Evolutionary conservation across 2,113 vertebrate species (phyloP), one percentile per base, ranked within the genome.

Genomic region (Zapornia atra): DNA sequence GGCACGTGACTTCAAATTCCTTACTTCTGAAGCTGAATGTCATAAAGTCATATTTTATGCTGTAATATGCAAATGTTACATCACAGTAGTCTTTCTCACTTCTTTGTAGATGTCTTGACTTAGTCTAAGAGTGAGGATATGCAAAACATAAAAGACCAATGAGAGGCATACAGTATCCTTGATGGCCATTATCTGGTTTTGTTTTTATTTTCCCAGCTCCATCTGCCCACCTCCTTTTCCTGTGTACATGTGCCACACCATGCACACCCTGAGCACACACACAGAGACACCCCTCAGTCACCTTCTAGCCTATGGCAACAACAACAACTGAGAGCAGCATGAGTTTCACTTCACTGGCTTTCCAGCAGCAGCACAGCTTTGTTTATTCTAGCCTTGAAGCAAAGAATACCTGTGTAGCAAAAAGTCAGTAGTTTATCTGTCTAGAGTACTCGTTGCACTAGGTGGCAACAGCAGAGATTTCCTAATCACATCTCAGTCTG

Each of bases 141-240:
- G 7, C 44, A 86, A 87, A 93, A 93, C 71, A 94, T 50, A 75
- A 72, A 96, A 89, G 44, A 61, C 9, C 48, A 88, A 59, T 12
- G 64, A 71, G 15, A 87, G 18, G 2, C 11, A 70, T 31, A 21
- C 7, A 63, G 7, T 24, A 83, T 54, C 92, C 34, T 69, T 81
- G 42, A 79, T 18, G 56, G 11, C 3, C 63, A 60, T 61, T 53
- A 68, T 7, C 60, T 75, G 48, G 9, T 48, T 48, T 48, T 22
- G 20, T 28, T 95, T 90, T 61, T 59, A 19, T 46, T 77, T 82
- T 80, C 15, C 68, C 40, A 54, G 12, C 11, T 88, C 28, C 14
- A 12, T 28, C 75, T 72, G 12, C 26, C 11, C 54, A 40, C 5
- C 6, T 88, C 13, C 15, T 75, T 88, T 71, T 71, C 19, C 14